Base-by-base conservation (phyloP, 2,888 invertebrate genomes). In the Oxystoma pomonae region DNA sequence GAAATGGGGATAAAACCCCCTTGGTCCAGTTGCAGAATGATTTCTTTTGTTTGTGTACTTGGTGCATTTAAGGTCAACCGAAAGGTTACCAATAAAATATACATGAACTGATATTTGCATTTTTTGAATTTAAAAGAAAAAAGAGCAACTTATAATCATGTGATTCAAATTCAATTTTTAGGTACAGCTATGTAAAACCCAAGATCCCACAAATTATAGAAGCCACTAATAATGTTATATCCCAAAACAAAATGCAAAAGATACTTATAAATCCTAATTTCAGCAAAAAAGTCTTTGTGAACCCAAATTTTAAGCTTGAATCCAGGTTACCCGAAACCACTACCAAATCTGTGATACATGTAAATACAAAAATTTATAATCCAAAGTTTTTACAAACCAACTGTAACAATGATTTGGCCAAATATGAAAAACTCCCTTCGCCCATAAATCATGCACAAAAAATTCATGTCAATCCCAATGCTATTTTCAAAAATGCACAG, bases 181-280 rank as follows among this genome's bases (percentile, higher is more conserved):
- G 35, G 35, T 35, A 35, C 35, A 35, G 12, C 3, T 35, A 35
- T 35, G 35, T 35, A 12, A 35, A 35, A 12, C 12, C 35, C 3
- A 35, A 35, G 5, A 35, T 35, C 35, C 3, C 35, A 35, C 3
- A 35, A 35, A 35, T 35, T 3, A 7, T 35, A 35, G 5, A 3
- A 35, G 5, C 35, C 12, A 7, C 35, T 7, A 35, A 35, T 3
- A 12, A 35, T 35, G 5, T 35, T 35, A n/a, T n/a, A n/a, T n/a
- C n/a, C n/a, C n/a, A n/a, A n/a, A n/a, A n/a, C n/a, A n/a, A n/a
- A n/a, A n/a, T n/a, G n/a, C 61, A 70, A 20, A 77, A 73, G 69
- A 76, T 79, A 21, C 69, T 78, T 55, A 72, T 80, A 12, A 80
- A 80, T 68, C 80, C 80, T 16, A 76, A 78, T 69, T 80, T 79